Evolutionary conservation across 2,113 vertebrate genomes (phyloP), one percentile per base, ranked within the genome.

Genomic region (Labrus mixtus): DNA sequence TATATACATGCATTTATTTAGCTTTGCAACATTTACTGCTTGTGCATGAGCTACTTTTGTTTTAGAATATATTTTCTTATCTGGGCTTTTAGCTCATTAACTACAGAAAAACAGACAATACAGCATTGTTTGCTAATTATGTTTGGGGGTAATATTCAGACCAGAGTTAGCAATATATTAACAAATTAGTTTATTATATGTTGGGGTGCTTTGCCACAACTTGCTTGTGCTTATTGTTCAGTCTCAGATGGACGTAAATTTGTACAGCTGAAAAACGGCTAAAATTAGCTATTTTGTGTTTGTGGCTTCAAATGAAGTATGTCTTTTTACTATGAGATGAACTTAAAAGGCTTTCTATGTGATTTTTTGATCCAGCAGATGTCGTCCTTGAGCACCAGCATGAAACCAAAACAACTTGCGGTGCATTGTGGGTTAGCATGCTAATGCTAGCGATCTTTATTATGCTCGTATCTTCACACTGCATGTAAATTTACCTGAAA

Each of bases 91-190:
- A 1, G 13, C 10, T 75, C 22, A 29, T 76, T 45, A 76, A 68
- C 73, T 10, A 25, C 13, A 56, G 25, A 8, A 36, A 29, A 58
- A 57, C 9, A 62, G 36, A 56, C 41, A 55, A 9, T 10, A 13
- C 29, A 41, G 19, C n/a, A n/a, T 1, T 67, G 22, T 41, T 55
- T 51, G 57, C 12, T 8, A 81, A 39, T 51, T 20, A 63, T 10
- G 15, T 60, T 39, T 29, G 1, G 15, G 72, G 33, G 10, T 1
- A 73, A 25, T 45, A 39, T 9, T 41, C 6, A 55, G 8, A 69
- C 51, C 29, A 19, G 20, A 55, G 56, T 82, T 75, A 82, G 67
- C 81, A 68, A 29, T 43, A 61, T 54, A 77, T 29, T 60, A 78
- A 62, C 54, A 69, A 6, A 46, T 69, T 57, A 76, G 50, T 56